Conservation (phyloP, 2,797 vertebrate genomes). For the Harpagifer antarcticus region DNA sequence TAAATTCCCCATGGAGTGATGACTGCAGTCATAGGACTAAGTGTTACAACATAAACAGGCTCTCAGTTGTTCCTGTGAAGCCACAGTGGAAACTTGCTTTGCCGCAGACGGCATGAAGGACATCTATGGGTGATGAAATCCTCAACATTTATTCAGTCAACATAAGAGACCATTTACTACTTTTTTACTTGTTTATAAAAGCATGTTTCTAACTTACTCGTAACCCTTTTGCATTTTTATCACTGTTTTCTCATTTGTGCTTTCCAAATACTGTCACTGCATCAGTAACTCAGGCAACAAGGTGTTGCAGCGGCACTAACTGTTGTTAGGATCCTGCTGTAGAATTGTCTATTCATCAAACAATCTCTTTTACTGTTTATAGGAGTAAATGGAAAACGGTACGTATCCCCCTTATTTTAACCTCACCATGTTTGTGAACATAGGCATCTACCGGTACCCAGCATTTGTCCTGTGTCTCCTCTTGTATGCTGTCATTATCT, state of each 20-base stretch:
- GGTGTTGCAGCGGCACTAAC: not conserved
- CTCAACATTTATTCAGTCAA: too few species aligned
- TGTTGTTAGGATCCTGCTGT: not conserved
- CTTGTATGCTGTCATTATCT: conserved; percentile 52
- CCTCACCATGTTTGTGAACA: conserved; percentile 64
- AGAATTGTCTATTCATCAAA: not conserved
- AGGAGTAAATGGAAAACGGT: conserved; percentile 58
- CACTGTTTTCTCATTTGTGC: not conserved
- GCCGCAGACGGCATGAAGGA: not conserved
- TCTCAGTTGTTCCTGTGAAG: too few species aligned
- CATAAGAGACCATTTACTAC: not conserved
- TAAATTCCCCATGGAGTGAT: conserved; percentile 1
- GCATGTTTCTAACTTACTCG: not conserved
- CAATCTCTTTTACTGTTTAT: not conserved
- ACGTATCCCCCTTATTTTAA: conserved; percentile 52
- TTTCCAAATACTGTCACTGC: not conserved
- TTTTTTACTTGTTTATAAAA: not conserved
- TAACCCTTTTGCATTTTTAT: not conserved
- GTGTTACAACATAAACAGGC: conserved; percentile 34
- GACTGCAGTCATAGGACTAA: not conserved
- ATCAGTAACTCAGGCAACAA: not conserved
- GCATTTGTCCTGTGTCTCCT: conserved; percentile 57
- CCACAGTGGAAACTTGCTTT: not conserved
- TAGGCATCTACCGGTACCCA: conserved; percentile 53
- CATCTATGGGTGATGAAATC: not conserved